Conservation (phyloP, 2,797 vertebrate genomes). For the Rachycentron canadum region DNA sequence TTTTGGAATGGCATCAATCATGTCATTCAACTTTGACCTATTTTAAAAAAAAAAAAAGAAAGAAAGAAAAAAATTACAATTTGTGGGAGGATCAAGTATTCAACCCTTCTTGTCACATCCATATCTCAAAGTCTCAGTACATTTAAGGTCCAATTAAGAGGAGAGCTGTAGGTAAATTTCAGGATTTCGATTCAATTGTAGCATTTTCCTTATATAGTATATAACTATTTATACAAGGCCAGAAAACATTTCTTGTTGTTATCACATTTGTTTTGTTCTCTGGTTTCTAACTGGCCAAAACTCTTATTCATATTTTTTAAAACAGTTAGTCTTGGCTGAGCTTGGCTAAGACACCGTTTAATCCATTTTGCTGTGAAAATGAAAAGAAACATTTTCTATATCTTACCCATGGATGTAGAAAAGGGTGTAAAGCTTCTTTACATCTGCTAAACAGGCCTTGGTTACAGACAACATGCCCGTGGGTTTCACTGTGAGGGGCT, state of each 20-base stretch:
- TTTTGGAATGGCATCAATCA: constrained; percentile 98
- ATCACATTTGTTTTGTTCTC: neutral
- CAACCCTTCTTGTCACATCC: neutral
- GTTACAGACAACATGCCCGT: constrained; percentile 93
- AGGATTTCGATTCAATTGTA: neutral
- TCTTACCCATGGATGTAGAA: constrained; percentile 97
- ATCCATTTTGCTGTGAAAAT: neutral
- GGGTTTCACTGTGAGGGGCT: constrained; percentile 94
- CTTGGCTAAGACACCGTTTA: neutral
- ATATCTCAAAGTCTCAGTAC: neutral
- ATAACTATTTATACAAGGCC: too few relatives aligned
- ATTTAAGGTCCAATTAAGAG: neutral
- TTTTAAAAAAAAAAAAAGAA: neutral
- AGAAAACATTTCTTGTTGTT: neutral
- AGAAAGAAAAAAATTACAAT: neutral
- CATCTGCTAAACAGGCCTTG: constrained; percentile 92
- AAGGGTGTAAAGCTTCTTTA: constrained; percentile 94
- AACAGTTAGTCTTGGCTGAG: neutral
- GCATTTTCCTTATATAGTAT: neutral
- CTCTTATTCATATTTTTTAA: neutral
- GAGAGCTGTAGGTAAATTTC: neutral
- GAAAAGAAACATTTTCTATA: neutral
- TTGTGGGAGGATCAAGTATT: neutral
- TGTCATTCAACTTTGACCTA: constrained; percentile 96
- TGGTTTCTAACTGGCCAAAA: neutral